Evolutionary conservation across 2,113 vertebrate species (phyloP).

Genomic region (Ophthalmotilapia sp.): DNA sequence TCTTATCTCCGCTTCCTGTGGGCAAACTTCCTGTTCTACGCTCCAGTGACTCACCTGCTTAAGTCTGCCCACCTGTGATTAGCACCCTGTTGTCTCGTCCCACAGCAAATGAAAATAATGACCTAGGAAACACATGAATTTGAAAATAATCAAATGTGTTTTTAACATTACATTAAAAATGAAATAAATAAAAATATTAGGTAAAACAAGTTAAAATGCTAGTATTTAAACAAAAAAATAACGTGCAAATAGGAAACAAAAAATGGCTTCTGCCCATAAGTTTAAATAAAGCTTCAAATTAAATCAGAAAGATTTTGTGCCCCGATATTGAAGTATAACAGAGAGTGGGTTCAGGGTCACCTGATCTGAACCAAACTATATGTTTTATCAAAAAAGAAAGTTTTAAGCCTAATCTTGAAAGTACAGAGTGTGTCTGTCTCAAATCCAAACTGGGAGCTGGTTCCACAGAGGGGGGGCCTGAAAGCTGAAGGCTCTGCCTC

Average conservation of each 20-base stretch:
- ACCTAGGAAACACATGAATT: neutral
- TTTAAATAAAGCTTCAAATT: neutral
- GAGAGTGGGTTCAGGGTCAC: neutral
- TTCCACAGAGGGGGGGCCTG: neutral
- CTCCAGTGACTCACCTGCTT: neutral
- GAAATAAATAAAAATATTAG: neutral
- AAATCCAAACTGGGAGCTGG: neutral
- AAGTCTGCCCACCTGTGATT: neutral
- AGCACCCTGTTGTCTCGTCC: neutral
- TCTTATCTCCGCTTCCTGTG: neutral
- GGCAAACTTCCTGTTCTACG: neutral
- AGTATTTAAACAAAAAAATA: neutral
- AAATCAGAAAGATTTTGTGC: neutral
- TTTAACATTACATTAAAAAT: neutral
- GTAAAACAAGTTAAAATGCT: neutral
- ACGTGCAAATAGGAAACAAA: neutral
- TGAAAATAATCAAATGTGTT: neutral
- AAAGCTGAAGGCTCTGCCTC: neutral
- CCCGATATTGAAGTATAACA: accelerated
- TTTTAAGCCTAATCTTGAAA: neutral
- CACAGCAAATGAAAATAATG: accelerated
- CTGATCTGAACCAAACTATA: accelerated
- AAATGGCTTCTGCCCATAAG: neutral
- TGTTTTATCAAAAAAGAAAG: neutral
- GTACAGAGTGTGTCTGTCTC: neutral